Evolutionary conservation across 2,888 invertebrate genomes (phyloP).

Genomic region (Priocnemis perturbator): DNA sequence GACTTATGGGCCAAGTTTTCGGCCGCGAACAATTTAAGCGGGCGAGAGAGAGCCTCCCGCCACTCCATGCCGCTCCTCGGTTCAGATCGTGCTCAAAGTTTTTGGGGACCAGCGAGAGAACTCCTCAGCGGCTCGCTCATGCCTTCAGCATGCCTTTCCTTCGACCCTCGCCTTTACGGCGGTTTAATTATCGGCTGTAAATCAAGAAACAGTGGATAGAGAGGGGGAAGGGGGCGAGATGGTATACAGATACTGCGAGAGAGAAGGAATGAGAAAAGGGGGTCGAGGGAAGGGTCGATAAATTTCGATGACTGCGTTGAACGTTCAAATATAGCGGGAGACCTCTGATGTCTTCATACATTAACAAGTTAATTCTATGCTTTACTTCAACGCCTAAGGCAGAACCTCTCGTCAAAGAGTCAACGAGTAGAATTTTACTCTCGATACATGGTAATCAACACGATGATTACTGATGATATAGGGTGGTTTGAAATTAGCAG

Average conservation of each 20-base stretch:
- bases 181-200: conserved; percentile 73
- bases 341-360: no score
- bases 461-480: no score
- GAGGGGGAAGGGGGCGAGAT: background rate
- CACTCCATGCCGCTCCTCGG: conserved; percentile 33
- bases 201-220: conserved; percentile 51
- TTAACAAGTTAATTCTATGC: no score
- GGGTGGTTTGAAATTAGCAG: no score
- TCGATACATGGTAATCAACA: no score
- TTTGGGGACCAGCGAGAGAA: conserved; percentile 53
- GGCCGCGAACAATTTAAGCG: conserved; percentile 58
- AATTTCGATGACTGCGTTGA: conserved; percentile 59
- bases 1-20: conserved; percentile 70
- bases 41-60: conserved; percentile 46
- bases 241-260: no score
- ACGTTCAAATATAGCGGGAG: no score
- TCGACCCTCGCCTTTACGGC: conserved; percentile 56
- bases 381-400: no score
- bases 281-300: conserved; percentile 51
- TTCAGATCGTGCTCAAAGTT: conserved; percentile 51
- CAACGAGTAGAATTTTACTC: no score
- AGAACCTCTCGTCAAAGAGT: no score
- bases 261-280: background rate
- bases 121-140: conserved; percentile 37
- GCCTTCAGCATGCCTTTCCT: conserved; percentile 26